Evolutionary conservation across 2,797 vertebrate species (phyloP).

Genomic region (Ataeniobius toweri): DNA sequence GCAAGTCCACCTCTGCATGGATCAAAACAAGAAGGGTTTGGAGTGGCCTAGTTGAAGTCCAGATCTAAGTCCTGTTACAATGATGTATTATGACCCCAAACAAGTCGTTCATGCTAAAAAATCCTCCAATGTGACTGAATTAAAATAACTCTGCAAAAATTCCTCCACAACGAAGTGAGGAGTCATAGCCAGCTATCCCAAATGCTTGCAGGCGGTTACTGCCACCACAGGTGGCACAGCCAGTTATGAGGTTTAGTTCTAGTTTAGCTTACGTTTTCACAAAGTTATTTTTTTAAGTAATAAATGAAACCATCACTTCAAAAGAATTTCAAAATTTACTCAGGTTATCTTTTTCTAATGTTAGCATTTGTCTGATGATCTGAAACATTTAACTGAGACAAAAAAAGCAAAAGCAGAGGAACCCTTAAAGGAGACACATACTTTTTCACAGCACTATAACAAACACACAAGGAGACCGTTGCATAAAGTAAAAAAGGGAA

Average conservation of each 20-base stretch:
- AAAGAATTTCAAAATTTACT: background rate
- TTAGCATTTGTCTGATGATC: too few species aligned
- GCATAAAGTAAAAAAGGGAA: conserved; percentile 9
- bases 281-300: background rate
- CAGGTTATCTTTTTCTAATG: background rate
- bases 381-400: background rate
- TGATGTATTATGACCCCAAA: background rate
- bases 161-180: too few species aligned
- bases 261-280: too few species aligned
- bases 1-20: background rate
- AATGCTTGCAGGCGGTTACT: too few species aligned
- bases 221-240: too few species aligned
- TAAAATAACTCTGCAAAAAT: too few species aligned
- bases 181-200: background rate
- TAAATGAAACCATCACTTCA: background rate
- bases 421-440: background rate
- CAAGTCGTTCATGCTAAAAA: background rate
- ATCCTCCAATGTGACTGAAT: background rate
- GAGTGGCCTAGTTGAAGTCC: background rate
- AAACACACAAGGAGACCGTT: conserved; percentile 1
- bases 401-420: background rate
- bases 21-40: background rate
- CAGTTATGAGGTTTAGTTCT: too few species aligned
- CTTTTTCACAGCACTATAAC: background rate
- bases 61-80: background rate